Evolutionary conservation across 2,888 invertebrate species (phyloP), one percentile per base, ranked within the genome.

Genomic region (Leptogaster cylindrica): DNA sequence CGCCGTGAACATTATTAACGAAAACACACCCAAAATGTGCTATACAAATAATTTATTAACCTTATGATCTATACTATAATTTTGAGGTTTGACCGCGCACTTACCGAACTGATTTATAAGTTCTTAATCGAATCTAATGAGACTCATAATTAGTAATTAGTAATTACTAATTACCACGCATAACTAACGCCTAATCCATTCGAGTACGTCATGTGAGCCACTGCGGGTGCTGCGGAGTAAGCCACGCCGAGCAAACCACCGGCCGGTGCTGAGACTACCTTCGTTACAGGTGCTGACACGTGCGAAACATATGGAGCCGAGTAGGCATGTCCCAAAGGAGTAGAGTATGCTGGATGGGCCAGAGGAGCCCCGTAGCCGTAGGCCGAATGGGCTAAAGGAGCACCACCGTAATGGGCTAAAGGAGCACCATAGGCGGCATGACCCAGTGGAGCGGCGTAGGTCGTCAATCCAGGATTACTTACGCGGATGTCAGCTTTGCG

Each of bases 401-500:
- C 73, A 63, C 70, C 68, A 3, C 70, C 71, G 63, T 72, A 50
- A 48, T 73, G 67, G 20, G 72, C 68, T 33, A 66, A 78, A 12
- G 83, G 83, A 2, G 81, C 78, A 20, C 78, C 78, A 5, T 68
- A 70, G 10, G 55, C 70, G 23, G 61, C 70, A 68, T 73, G 82
- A 2, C 82, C 82, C 12, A 76, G 66, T 28, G 68, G 68, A 16
- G 70, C 14, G 10, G 71, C 67, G n/a, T n/a, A n/a, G 50, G 67
- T 23, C 0, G 82, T 81, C 8, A 83, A 70, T 14, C 86, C 86
- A 10, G 87, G 87, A 79, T 88, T 89, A 80, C 86, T 87, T 18
- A 89, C 86, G n/a, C 89, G 85, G 27, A 89, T 85, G 75, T 89
- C 88, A 20, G 87, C 82, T 76, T 89, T 89, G 75, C 87, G 86